These are phyloP conservation scores for Quadroppia sp. DNA, from an alignment of 2,888 invertebrate genomes.

Conservation along the genomic window DNA sequence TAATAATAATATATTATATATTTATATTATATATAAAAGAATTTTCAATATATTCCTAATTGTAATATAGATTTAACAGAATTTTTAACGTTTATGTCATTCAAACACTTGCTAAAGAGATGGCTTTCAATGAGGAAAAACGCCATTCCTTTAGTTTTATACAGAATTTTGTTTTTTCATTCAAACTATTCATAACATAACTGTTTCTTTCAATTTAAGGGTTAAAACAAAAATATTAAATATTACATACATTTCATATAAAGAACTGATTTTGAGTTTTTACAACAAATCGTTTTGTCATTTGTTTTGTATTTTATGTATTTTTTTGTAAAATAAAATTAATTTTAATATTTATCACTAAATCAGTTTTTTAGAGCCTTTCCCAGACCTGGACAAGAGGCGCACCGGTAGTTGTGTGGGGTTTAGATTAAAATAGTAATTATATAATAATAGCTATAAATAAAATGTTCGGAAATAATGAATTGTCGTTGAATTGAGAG, in stretches of 20 bases:
- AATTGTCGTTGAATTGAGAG: neutral
- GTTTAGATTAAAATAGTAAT: conserved; percentile 15
- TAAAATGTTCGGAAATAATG: neutral
- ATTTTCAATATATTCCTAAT: conserved; percentile 22
- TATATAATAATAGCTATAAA: conserved; percentile 5
- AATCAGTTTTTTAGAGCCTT: conserved; percentile 23
- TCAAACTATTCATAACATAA: neutral
- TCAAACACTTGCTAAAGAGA: neutral
- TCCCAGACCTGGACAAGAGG: conserved; percentile 32
- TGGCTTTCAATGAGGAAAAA: neutral
- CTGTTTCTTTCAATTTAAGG: neutral
- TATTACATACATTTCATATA: neutral
- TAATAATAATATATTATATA: conserved; percentile 24
- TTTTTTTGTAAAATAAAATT: neutral
- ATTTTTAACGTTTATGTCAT: neutral
- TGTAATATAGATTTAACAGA: neutral
- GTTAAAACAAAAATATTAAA: conserved; percentile 3
- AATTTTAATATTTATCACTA: conserved; percentile 7
- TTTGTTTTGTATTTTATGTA: conserved; percentile 7
- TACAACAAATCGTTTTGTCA: neutral
- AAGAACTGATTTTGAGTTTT: neutral
- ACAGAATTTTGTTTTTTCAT: neutral
- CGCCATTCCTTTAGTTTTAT: neutral
- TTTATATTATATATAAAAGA: conserved; percentile 33
- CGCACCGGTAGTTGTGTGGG: conserved; percentile 33